A percentile compares a stretch with the other conserved stretches of the same genome.
These are phyloP conservation scores for Choloepus didactylus DNA, from an alignment of 2,797 vertebrate species.

Conservation along the genomic window DNA sequence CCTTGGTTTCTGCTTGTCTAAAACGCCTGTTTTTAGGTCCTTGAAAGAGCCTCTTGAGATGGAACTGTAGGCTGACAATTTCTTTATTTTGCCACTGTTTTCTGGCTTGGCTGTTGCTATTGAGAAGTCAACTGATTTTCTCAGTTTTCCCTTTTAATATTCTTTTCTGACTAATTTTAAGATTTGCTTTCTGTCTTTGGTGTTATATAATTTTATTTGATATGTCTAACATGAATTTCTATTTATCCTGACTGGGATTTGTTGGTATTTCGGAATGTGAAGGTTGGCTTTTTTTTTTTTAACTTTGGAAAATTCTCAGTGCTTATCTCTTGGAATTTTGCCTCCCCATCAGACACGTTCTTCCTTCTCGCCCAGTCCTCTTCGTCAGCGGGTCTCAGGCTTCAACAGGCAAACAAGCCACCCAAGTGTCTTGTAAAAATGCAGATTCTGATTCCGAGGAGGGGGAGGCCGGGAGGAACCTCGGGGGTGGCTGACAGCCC, in stretches of 20 bases:
- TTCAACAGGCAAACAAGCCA: background rate
- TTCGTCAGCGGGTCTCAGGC: background rate
- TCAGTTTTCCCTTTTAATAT: background rate
- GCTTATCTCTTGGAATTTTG: background rate
- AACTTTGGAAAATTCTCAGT: background rate
- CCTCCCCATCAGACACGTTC: fast-evolving
- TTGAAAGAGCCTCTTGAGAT: background rate
- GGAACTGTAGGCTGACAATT: background rate
- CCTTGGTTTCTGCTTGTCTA: background rate
- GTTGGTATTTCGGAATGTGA: background rate
- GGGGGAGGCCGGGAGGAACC: background rate
- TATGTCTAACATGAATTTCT: background rate
- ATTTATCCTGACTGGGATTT: background rate
- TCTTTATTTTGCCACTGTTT: background rate
- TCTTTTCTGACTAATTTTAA: background rate
- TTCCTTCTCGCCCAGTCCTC: background rate
- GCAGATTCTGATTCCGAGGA: too few species aligned
- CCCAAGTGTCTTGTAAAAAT: background rate
- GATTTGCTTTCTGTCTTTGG: background rate
- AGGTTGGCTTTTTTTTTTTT: background rate
- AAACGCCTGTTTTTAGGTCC: background rate
- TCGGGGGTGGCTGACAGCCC: too few species aligned
- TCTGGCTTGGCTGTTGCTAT: background rate
- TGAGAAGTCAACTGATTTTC: background rate
- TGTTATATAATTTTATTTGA: background rate